phyloP scores from a whole-genome alignment of 2,113 vertebrate genomes.

The Malurus alboscapulatus region DNA sequence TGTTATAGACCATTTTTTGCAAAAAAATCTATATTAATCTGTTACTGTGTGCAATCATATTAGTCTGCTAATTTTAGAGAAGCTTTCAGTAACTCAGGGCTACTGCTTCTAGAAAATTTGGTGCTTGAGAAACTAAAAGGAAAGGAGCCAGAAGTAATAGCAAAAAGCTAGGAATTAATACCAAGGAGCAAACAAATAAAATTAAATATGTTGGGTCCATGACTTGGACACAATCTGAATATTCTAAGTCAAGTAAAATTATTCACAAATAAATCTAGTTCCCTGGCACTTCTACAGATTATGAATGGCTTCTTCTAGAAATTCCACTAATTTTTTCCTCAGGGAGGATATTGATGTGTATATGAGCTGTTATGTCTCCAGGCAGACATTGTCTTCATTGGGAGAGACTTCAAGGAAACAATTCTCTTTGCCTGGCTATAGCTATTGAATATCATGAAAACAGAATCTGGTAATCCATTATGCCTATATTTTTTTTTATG shows the following conservation, averaged over 20 bases:
- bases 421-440: background rate
- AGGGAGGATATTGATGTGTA: background rate
- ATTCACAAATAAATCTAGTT: background rate
- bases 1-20: background rate
- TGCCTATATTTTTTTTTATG: background rate
- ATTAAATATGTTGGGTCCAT: background rate
- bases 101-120: background rate
- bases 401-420: background rate
- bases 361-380: background rate
- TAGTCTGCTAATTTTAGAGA: background rate
- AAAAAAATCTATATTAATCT: background rate
- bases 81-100: background rate
- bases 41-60: background rate
- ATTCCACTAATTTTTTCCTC: background rate
- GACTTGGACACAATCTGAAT: background rate
- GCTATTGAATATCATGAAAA: background rate
- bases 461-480: background rate
- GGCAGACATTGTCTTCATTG: background rate
- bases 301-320: background rate
- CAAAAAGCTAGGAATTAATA: background rate
- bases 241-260: background rate
- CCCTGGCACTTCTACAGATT: rapidly evolving
- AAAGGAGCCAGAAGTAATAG: background rate
- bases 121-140: background rate
- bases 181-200: background rate